Percentiles rank a stretch among this genome's conserved stretches.
phyloP scores from a whole-genome alignment of 2,888 invertebrate genomes.

The Muscina levida region DNA sequence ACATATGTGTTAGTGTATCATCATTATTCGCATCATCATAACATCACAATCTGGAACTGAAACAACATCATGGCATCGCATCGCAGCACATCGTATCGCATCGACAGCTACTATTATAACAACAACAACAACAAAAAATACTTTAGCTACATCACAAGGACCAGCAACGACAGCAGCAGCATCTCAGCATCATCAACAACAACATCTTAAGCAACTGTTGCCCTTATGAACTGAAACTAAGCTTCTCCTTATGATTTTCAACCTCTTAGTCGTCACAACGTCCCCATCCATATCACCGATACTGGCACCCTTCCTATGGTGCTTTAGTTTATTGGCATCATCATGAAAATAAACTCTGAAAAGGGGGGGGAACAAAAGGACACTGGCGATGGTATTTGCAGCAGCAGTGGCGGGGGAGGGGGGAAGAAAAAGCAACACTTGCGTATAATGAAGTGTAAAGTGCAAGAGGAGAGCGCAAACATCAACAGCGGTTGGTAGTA shows the following conservation, averaged over 20 bases:
- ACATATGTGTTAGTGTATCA: neutral
- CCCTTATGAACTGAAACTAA: constrained; percentile 26
- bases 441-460: constrained; percentile 76
- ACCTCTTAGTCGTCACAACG: neutral
- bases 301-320: constrained; percentile 18
- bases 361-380: constrained; percentile 43
- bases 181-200: too few species aligned
- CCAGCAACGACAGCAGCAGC: constrained; percentile 40
- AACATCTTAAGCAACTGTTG: constrained; percentile 60
- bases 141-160: constrained; percentile 63
- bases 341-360: constrained; percentile 6
- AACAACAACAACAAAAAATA: constrained; percentile 45
- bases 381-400: constrained; percentile 62
- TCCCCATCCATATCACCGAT: neutral
- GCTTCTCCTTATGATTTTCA: constrained; percentile 22
- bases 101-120: neutral
- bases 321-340: constrained; percentile 11
- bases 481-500: constrained; percentile 28
- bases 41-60: constrained; percentile 33
- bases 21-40: constrained; percentile 33
- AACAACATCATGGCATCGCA: constrained; percentile 37
- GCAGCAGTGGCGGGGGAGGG: neutral
- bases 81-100: too few species aligned
- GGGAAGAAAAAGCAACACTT: constrained; percentile 58
- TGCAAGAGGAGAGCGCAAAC: constrained; percentile 68